phyloP scores from a whole-genome alignment of 1,140 invertebrate genomes.

The Arctopsyche grandis region DNA sequence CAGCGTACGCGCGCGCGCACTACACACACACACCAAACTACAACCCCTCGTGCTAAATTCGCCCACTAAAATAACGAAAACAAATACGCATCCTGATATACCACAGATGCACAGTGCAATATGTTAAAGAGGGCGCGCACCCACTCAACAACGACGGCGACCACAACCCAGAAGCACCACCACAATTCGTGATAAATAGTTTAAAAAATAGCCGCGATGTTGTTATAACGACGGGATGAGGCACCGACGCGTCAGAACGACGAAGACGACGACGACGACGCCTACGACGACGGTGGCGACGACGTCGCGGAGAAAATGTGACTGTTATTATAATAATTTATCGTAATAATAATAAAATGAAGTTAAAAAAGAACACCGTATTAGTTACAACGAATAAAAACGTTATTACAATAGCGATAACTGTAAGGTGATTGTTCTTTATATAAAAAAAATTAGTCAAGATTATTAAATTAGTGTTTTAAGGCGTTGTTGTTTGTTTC shows the following conservation, averaged over 20 bases:
- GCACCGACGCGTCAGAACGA: constrained; percentile 26
- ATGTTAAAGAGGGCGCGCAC: background rate
- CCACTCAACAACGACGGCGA: too few relatives aligned
- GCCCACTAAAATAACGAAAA: background rate
- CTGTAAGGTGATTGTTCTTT: constrained; percentile 37
- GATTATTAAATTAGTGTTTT: constrained; percentile 24
- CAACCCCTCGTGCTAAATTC: background rate
- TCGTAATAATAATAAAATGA: constrained; percentile 5
- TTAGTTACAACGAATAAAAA: too few relatives aligned
- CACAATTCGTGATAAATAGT: background rate
- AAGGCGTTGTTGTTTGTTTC: constrained; percentile 29
- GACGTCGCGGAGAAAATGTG: constrained; percentile 33
- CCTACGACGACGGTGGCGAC: background rate
- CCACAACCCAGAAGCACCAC: too few relatives aligned
- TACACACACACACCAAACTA: background rate
- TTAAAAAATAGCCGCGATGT: too few relatives aligned
- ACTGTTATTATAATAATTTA: background rate
- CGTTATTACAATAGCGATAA: constrained; percentile 28
- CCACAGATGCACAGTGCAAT: background rate
- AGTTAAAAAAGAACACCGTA: constrained; percentile 12
- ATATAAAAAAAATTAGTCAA: constrained; percentile 22
- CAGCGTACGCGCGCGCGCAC: constrained; percentile 3
- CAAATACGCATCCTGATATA: background rate
- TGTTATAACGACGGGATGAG: constrained; percentile 11
- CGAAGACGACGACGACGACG: constrained; percentile 8